Evolutionary conservation across 2,888 invertebrate genomes (phyloP), one percentile per base, ranked within the genome.

Genomic region (Ormia ochracea): DNA sequence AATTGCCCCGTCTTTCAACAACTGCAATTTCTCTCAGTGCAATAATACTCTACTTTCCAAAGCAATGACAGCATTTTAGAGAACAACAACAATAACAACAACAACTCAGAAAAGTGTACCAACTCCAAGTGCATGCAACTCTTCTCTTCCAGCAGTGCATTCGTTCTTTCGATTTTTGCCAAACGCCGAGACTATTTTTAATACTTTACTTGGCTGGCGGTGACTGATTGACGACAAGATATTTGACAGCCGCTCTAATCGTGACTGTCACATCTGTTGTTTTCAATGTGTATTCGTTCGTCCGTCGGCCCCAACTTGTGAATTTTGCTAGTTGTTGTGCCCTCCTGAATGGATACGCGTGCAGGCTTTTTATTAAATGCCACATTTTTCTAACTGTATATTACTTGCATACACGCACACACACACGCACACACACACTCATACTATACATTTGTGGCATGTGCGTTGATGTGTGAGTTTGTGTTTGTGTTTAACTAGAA

Each of bases 241-340:
- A 81, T 81, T 81, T 81, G 81, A 81, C 81, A 81, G 81, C 75
- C 81, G 80, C 80, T 80, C 76, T 80, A 80, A 76, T 80, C 80
- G 69, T 76, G 36, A 50, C 43, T 73, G 76, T 77, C 80, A 80
- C 80, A 76, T 80, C 80, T 76, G 72, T 63, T 80, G 76, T 69
- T 77, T 73, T 63, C 17, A 31, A 68, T 72, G 66, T 75, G 59
- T 65, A 43, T 66, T 41, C 38, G 48, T 66, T n/a, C 41, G 43
- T 26, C 56, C 9, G 50, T 72, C 70, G 12, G 56, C 59, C 36
- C 33, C 9, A 17, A 12, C 43, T 23, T 41, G 28, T 58, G 56
- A 36, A 66, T 54, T 36, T 54, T 50, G 56, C 38, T 19, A 36
- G 31, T 21, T 63, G 54, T 63, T n/a, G n/a, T n/a, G n/a, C n/a